Conservation (phyloP, 1,140 invertebrate genomes). For the Drosophila tsacasi region DNA sequence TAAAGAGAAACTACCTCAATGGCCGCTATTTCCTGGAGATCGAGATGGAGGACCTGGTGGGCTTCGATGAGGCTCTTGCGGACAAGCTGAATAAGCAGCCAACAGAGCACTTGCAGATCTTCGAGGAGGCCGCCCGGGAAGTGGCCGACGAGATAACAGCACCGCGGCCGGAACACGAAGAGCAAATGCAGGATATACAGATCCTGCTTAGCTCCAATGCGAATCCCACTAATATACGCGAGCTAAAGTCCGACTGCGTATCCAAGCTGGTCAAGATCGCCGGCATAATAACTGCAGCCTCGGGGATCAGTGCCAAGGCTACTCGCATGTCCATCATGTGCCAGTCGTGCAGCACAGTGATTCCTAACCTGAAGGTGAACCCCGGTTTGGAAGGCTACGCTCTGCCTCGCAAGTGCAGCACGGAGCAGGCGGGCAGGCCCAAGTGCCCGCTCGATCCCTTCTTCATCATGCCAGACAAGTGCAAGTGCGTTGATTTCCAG, state of each 20-base stretch:
- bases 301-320: conserved; percentile 97
- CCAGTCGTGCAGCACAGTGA: conserved; percentile 95
- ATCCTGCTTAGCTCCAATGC: conserved; percentile 95
- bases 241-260: conserved; percentile 96
- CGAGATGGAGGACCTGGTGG: conserved; percentile 96
- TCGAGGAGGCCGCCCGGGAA: conserved; percentile 99
- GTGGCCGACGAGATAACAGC: conserved; percentile 98
- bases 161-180: conserved; percentile 95
- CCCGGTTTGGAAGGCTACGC: conserved; percentile 98
- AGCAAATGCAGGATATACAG: conserved; percentile 97
- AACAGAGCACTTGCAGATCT: conserved; percentile 95
- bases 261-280: conserved; percentile 97
- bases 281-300: conserved; percentile 97
- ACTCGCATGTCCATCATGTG: conserved; percentile 98
- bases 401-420: conserved; percentile 97
- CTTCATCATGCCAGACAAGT: conserved; percentile 99
- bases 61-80: conserved; percentile 97
- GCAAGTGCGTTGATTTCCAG: conserved; percentile 96
- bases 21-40: conserved; percentile 96
- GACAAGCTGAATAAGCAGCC: conserved; percentile 97
- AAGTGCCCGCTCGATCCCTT: conserved; percentile 99
- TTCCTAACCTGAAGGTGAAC: conserved; percentile 96
- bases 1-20: conserved; percentile 97
- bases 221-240: conserved; percentile 92
- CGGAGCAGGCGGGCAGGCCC: conserved; percentile 95